These are phyloP conservation scores for Hypsopygia costalis DNA, from an alignment of 2,888 invertebrate genomes.

Conservation along the genomic window DNA sequence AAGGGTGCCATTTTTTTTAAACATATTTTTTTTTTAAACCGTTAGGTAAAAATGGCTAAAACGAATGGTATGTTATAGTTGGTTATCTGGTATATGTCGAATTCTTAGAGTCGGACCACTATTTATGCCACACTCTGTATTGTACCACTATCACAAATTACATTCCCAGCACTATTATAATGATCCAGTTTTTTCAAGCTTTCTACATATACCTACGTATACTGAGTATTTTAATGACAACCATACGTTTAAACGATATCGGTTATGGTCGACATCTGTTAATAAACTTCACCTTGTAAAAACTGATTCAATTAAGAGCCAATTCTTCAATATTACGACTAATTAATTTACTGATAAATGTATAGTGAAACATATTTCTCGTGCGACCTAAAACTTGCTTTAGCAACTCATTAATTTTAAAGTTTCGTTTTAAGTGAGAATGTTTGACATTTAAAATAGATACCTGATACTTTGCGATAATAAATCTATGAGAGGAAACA, in stretches of 20 bases:
- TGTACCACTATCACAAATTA: no score
- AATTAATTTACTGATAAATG: slow-evolving; percentile 14
- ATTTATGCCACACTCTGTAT: no score
- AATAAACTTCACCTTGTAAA: slow-evolving; percentile 20
- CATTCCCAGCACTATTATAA: not conserved
- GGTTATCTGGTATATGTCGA: no score
- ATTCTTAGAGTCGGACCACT: no score
- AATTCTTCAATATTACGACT: slow-evolving; percentile 13
- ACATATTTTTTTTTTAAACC: no score
- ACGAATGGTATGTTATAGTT: no score
- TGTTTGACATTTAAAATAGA: no score
- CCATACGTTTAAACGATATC: slow-evolving; percentile 21
- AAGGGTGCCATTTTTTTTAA: no score
- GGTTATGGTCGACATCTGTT: slow-evolving; percentile 18
- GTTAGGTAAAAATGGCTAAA: no score
- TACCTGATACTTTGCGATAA: no score
- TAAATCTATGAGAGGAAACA: no score
- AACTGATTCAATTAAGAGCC: slow-evolving; percentile 19
- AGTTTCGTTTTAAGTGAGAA: no score
- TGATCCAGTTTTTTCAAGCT: not conserved
- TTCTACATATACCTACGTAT: slow-evolving; percentile 6
- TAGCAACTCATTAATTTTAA: not conserved
- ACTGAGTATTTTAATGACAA: slow-evolving; percentile 27
- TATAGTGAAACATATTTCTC: slow-evolving; percentile 7
- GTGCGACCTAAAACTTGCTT: slow-evolving; percentile 8